A percentile compares a stretch with the other conserved stretches of the same genome.
phyloP scores from a whole-genome alignment of 1,140 invertebrate species.

The Tetranychus urticae region DNA sequence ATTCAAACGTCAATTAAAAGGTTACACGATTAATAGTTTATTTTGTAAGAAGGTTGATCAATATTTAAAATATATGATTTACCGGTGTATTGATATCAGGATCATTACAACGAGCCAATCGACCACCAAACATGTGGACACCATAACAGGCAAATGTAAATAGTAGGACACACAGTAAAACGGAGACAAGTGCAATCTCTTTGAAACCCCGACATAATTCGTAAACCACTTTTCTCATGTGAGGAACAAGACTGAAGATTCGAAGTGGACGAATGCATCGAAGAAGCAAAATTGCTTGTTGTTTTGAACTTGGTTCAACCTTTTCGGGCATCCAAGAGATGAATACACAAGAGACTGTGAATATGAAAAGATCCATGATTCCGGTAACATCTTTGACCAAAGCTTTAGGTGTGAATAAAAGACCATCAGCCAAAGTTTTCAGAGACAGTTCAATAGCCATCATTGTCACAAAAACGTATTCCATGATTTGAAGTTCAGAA shows the following conservation, averaged over 20 bases:
- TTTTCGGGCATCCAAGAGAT: conserved; percentile 76
- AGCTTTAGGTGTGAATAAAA: conserved; percentile 97
- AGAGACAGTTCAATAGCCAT: conserved; percentile 90
- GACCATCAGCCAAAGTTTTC: conserved; percentile 88
- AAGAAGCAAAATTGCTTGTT: conserved; percentile 85
- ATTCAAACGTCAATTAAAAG: background rate
- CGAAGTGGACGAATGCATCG: conserved; percentile 80
- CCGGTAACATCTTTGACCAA: conserved; percentile 92
- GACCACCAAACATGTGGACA: conserved; percentile 87
- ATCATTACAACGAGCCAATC: conserved; percentile 88
- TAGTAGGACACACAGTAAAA: conserved; percentile 89
- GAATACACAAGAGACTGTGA: conserved; percentile 70
- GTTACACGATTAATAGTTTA: background rate
- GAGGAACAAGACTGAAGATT: conserved; percentile 93
- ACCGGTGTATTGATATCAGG: conserved; percentile 43
- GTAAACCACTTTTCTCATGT: conserved; percentile 97
- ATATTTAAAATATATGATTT: conserved; percentile 1
- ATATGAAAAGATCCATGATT: conserved; percentile 89
- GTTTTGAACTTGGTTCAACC: conserved; percentile 56
- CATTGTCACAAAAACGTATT: conserved; percentile 90
- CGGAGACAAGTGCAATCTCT: conserved; percentile 90
- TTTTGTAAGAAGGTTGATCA: background rate
- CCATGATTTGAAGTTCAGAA: conserved; percentile 47
- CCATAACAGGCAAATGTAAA: conserved; percentile 98
- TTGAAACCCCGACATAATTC: conserved; percentile 97